These are phyloP conservation scores for Macroramphosus scolopax DNA, from an alignment of 2,797 vertebrate species.

Conservation along the genomic window DNA sequence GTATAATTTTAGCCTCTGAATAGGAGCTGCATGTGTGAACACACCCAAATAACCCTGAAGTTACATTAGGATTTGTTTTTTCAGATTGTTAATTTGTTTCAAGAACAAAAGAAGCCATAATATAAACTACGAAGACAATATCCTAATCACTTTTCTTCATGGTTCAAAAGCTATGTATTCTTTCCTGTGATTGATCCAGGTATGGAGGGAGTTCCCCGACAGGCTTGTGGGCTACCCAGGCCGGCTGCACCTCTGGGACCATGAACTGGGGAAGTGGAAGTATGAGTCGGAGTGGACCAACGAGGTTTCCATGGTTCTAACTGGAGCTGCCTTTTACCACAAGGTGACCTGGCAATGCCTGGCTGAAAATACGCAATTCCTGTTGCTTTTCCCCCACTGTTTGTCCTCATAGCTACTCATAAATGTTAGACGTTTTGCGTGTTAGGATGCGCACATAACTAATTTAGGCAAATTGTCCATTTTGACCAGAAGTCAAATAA, in stretches of 20 bases:
- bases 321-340: constrained; percentile 97
- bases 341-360: constrained; percentile 79
- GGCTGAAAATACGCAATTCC: constrained; percentile 2
- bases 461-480: neutral
- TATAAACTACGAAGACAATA: no score
- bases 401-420: neutral
- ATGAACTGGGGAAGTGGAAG: constrained; percentile 98
- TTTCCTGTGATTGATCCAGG: constrained; percentile 69
- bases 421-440: neutral
- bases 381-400: neutral
- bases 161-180: constrained; percentile 4
- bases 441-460: neutral
- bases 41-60: no score
- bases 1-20: no score
- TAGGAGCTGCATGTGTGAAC: no score
- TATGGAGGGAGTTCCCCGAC: constrained; percentile 98
- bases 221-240: constrained; percentile 96
- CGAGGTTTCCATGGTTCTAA: constrained; percentile 98
- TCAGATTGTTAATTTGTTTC: no score
- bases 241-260: constrained; percentile 97
- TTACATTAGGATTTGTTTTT: no score
- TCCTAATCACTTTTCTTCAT: no score
- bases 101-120: no score
- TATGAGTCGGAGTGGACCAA: constrained; percentile 99
- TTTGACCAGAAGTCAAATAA: neutral